These are phyloP conservation scores for Pleuronectes platessa DNA, from an alignment of 2,113 vertebrate species.

Conservation along the genomic window DNA sequence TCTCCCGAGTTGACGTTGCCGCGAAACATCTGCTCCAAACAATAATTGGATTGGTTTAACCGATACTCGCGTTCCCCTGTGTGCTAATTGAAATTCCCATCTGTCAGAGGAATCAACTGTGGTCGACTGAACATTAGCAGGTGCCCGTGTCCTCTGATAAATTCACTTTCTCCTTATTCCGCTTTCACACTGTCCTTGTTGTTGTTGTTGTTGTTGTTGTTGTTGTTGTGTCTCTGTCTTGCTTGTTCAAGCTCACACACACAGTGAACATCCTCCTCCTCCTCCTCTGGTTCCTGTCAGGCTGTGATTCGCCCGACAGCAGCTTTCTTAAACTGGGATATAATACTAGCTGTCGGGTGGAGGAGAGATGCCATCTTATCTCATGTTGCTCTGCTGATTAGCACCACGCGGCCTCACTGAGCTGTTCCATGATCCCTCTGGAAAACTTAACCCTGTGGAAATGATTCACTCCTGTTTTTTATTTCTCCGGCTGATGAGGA, in stretches of 20 bases:
- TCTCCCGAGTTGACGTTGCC: conserved; percentile 33
- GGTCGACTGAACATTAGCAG: conserved; percentile 58
- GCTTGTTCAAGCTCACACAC: conserved; percentile 3
- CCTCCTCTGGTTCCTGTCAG: conserved; percentile 16
- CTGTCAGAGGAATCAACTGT: conserved; percentile 66
- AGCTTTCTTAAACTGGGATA: conserved; percentile 40
- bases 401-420: conserved; percentile 16
- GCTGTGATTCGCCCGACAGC: conserved; percentile 37
- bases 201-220: conserved; percentile 2
- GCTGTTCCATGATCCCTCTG: conserved; percentile 7
- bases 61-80: conserved; percentile 53
- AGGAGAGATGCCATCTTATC: conserved; percentile 45
- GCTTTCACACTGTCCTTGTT: background rate
- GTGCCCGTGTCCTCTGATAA: conserved; percentile 50
- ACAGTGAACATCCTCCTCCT: conserved; percentile 11
- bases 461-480: background rate
- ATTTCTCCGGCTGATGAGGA: background rate
- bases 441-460: conserved; percentile 12
- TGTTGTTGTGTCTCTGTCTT: conserved; percentile 1
- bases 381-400: conserved; percentile 49
- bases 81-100: conserved; percentile 61
- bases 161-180: conserved; percentile 8
- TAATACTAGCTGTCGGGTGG: conserved; percentile 49
- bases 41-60: conserved; percentile 70
- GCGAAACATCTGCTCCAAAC: conserved; percentile 69